phyloP scores from a whole-genome alignment of 1,140 invertebrate species.

The Tetragnatha versicolor region DNA sequence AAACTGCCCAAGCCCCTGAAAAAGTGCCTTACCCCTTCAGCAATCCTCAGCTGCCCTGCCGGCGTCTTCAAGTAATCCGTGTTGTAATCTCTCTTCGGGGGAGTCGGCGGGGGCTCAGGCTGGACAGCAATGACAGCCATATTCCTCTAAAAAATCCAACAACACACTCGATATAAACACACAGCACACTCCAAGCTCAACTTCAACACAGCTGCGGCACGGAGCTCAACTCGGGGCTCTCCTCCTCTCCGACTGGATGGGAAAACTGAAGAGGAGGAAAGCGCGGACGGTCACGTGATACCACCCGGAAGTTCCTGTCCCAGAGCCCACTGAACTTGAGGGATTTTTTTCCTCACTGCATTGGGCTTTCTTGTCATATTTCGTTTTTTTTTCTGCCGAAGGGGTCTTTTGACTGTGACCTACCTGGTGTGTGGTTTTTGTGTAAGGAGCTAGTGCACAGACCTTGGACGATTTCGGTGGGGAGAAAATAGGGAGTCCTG shows the following conservation, averaged over 20 bases:
- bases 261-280: neutral
- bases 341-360: too few relatives aligned
- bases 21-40: constrained; percentile 26
- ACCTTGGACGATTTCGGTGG: too few relatives aligned
- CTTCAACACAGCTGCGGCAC: neutral
- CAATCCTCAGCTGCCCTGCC: neutral
- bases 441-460: too few relatives aligned
- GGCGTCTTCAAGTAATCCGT: neutral
- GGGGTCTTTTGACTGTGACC: too few relatives aligned
- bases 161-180: too few relatives aligned
- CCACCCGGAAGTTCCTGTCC: neutral
- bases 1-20: too few relatives aligned
- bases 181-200: too few relatives aligned
- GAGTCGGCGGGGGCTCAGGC: neutral
- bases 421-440: too few relatives aligned
- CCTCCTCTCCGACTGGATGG: neutral
- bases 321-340: too few relatives aligned
- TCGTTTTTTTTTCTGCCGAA: too few relatives aligned
- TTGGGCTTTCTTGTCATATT: too few relatives aligned
- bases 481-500: too few relatives aligned
- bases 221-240: neutral
- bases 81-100: neutral
- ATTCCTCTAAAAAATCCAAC: neutral
- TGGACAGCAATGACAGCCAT: neutral
- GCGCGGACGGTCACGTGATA: constrained; percentile 8